Base-by-base conservation (phyloP, 2,888 invertebrate species). In the Syrphus vitripennis region DNA sequence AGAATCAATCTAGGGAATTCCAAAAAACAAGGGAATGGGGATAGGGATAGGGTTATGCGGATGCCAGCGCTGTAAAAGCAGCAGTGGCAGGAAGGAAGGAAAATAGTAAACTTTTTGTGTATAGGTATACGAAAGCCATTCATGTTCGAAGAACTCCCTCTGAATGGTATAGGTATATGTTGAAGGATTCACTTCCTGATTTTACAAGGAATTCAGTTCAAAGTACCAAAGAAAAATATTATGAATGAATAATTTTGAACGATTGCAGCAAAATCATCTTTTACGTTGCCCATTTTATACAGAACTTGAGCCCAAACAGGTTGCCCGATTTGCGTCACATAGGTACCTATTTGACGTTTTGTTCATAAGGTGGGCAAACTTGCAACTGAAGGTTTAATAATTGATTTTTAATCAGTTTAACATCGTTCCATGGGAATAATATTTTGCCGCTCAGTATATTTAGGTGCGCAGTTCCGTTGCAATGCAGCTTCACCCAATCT, bases 1-100 rank as follows among this genome's bases (percentile, higher is more conserved):
- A 78, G 82, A 86, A 82, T 86, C 82, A 86, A 86, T 86, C 86
- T 86, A 53, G 57, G 48, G 40, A 67, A 76, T 65, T 63, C 34
- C 21, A 37, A 59, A 59, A 45, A 55, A 53, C 45, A 10, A 26
- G 50, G 21, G 34, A 9, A 53, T n/a, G 42, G 29, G 29, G 34
- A 1, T 37, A 16, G 26, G 45, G 19, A 45, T 70, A 26, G 31
- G n/a, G n/a, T n/a, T n/a, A n/a, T n/a, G n/a, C n/a, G 67, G 75
- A 71, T 61, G 70, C 50, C 40, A 26, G 19, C 4, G 50, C 24
- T 14, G 50, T 5, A 50, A 19, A 0, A 34, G 12, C 31, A 16
- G 1, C 9, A 31, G 31, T 16, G 4, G 31, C 65, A 61, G n/a
- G 67, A 86, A 86, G 77, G 77, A 81, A 77, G 78, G 34, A 78